These are phyloP conservation scores for Dicyrtomina minuta DNA, from an alignment of 2,888 invertebrate genomes.

Conservation along the genomic window DNA sequence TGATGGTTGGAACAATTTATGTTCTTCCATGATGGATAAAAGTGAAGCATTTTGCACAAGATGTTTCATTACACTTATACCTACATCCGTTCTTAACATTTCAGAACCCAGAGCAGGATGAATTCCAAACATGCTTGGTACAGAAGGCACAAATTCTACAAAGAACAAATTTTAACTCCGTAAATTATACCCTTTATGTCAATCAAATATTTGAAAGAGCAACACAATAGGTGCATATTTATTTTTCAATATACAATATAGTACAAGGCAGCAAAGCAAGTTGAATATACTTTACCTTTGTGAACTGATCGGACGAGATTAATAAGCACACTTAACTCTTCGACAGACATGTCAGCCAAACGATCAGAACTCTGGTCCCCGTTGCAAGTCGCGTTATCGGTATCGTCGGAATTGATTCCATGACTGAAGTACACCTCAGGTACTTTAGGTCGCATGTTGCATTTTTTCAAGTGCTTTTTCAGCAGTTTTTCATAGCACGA, in stretches of 20 bases:
- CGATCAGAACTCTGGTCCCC: neutral
- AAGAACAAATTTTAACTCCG: neutral
- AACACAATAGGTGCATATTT: too few species aligned
- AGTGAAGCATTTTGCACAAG: slow-evolving; percentile 76
- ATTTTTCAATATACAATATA: too few species aligned
- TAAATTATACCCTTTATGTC: neutral
- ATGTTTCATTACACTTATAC: slow-evolving; percentile 63
- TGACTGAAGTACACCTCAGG: slow-evolving; percentile 44
- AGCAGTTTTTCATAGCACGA: slow-evolving; percentile 57
- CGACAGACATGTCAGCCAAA: slow-evolving; percentile 38
- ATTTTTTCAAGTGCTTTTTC: slow-evolving; percentile 57
- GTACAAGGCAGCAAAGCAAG: neutral
- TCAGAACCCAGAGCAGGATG: slow-evolving; percentile 56
- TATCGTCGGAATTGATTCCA: slow-evolving; percentile 34
- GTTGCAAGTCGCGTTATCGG: neutral
- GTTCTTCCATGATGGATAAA: slow-evolving; percentile 67
- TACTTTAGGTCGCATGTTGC: slow-evolving; percentile 55
- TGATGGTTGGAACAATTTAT: slow-evolving; percentile 63
- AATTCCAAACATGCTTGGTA: slow-evolving; percentile 53
- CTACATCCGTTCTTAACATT: slow-evolving; percentile 54
- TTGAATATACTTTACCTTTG: slow-evolving; percentile 39
- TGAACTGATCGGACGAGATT: slow-evolving; percentile 41
- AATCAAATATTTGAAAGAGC: too few species aligned
- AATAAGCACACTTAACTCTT: slow-evolving; percentile 49
- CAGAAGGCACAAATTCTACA: slow-evolving; percentile 42